Conservation (phyloP, 2,113 vertebrate species). For the Crocuta crocuta region DNA sequence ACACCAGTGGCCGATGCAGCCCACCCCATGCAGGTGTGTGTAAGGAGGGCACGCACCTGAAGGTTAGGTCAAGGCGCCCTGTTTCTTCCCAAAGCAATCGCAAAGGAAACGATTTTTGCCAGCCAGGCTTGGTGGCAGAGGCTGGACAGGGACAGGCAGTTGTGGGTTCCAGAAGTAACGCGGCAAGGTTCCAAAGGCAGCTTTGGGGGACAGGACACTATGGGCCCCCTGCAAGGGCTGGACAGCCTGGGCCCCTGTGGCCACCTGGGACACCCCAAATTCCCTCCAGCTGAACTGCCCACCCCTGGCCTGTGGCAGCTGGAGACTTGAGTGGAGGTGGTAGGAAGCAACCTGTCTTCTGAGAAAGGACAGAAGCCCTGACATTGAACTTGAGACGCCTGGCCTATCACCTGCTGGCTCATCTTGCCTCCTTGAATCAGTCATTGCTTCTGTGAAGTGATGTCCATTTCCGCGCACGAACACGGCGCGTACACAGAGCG, state of each 20-base stretch:
- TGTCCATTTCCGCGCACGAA: background rate
- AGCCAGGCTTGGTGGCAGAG: background rate
- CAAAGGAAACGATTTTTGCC: too few species aligned
- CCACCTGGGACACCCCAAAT: background rate
- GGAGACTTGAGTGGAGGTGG: background rate
- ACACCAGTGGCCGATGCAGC: fast-evolving
- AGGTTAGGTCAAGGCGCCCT: background rate
- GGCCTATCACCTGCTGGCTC: background rate
- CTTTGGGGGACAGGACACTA: background rate
- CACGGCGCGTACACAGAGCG: fast-evolving
- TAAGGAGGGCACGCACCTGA: background rate
- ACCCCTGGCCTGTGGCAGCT: background rate
- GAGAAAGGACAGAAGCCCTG: background rate
- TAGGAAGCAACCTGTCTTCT: background rate
- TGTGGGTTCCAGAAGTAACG: background rate
- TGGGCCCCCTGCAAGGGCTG: background rate
- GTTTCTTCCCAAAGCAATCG: background rate
- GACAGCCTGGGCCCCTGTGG: background rate
- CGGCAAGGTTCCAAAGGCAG: background rate
- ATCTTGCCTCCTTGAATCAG: background rate
- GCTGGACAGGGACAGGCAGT: background rate
- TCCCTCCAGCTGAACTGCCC: background rate
- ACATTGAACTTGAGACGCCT: background rate
- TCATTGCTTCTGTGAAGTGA: background rate
- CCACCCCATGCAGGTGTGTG: fast-evolving